phyloP scores from a whole-genome alignment of 2,797 vertebrate species.

The Acipenser transmontanus region DNA sequence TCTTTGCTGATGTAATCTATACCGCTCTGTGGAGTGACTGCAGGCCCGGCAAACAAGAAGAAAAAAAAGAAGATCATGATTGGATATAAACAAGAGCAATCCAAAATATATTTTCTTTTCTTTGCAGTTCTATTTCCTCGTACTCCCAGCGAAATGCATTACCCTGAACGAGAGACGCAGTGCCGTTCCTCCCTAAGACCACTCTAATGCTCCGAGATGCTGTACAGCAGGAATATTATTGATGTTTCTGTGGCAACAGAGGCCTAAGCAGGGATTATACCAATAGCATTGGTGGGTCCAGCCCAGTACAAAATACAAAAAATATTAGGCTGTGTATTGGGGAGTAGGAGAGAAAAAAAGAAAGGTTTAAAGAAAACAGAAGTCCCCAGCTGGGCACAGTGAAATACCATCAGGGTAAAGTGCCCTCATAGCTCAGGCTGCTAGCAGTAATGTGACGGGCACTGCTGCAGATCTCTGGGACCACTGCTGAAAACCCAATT shows the following conservation, averaged over 20 bases:
- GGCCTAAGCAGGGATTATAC: constrained; percentile 63
- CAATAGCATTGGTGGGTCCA: constrained; percentile 29
- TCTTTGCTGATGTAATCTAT: constrained; percentile 2
- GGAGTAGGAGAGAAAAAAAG: background rate
- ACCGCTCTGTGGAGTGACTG: constrained; percentile 4
- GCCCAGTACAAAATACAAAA: constrained; percentile 25
- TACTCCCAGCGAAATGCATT: constrained; percentile 22
- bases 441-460: constrained; percentile 3
- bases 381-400: constrained; percentile 4
- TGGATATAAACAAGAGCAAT: constrained; percentile 19
- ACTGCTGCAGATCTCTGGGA: constrained; percentile 25
- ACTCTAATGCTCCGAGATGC: constrained; percentile 68
- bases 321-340: constrained; percentile 10
- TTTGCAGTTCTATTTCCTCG: constrained; percentile 13
- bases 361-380: constrained; percentile 18
- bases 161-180: constrained; percentile 10
- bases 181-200: constrained; percentile 44
- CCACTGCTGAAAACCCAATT: constrained; percentile 3
- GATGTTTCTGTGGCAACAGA: constrained; percentile 73
- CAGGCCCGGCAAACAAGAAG: constrained; percentile 9
- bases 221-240: constrained; percentile 74
- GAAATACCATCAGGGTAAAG: constrained; percentile 15
- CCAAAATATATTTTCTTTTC: constrained; percentile 6
- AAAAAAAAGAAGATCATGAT: constrained; percentile 5
- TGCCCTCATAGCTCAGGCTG: constrained; percentile 6